Evolutionary conservation across 2,888 invertebrate species (phyloP).

Genomic region (Acrobasis suavella): DNA sequence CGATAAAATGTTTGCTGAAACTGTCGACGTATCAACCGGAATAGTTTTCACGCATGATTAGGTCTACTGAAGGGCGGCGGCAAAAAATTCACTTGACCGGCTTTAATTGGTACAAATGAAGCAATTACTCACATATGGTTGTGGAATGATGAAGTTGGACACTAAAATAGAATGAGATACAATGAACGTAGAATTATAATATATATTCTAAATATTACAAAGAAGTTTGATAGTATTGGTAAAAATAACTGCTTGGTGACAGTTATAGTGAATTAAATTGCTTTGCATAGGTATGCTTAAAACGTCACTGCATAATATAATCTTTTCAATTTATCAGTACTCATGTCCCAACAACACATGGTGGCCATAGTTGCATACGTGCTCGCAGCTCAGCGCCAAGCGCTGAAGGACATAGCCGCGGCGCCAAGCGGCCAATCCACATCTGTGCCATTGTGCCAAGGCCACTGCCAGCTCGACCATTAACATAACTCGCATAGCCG

Average conservation of each 20-base stretch:
- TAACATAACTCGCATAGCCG: conserved; percentile 53
- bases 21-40: conserved; percentile 9
- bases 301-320: not conserved
- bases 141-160: not conserved
- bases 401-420: conserved; percentile 38
- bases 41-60: conserved; percentile 15
- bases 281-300: too few relatives aligned
- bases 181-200: not conserved
- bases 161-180: not conserved
- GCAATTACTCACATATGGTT: conserved; percentile 7
- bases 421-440: conserved; percentile 39
- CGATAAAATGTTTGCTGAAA: not conserved
- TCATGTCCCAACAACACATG: not conserved
- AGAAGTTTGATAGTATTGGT: too few relatives aligned
- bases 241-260: too few relatives aligned
- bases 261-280: too few relatives aligned
- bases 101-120: conserved; percentile 19
- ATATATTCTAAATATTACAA: not conserved
- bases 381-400: conserved; percentile 18
- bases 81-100: conserved; percentile 16
- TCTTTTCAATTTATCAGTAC: not conserved
- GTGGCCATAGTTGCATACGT: conserved; percentile 7
- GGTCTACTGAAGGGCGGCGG: not conserved
- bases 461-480: conserved; percentile 42
- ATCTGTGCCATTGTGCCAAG: conserved; percentile 63